Conservation (phyloP, 2,113 vertebrate species). For the Boulengeromyrus knoepffleri region DNA sequence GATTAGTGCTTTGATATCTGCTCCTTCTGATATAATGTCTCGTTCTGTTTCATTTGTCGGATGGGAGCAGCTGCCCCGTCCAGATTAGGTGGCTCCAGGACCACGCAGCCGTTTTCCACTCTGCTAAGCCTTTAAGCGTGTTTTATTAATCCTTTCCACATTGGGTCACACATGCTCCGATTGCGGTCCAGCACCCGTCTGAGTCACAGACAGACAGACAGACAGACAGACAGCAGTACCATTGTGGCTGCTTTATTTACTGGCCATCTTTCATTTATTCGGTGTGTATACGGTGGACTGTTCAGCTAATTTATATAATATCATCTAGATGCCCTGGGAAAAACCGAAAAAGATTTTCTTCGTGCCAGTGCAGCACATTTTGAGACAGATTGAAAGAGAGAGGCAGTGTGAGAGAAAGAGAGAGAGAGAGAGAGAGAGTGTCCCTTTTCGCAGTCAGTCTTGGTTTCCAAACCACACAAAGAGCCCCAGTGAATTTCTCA, state of each 20-base stretch:
- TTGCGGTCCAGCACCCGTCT: not conserved
- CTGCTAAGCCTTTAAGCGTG: slow-evolving; percentile 24
- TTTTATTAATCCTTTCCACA: slow-evolving; percentile 24
- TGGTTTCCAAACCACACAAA: not conserved
- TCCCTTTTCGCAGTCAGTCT: not conserved
- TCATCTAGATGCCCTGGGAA: not conserved
- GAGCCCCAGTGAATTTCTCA: not conserved
- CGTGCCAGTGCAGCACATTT: not conserved
- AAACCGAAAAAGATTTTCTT: not conserved
- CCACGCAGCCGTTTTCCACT: not conserved
- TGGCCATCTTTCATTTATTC: not conserved
- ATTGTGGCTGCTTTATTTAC: not conserved
- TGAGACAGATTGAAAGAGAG: not conserved
- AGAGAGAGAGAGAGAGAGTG: not conserved
- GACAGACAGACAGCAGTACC: not conserved
- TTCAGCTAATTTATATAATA: not conserved
- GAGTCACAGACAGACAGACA: not conserved
- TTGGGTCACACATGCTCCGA: slow-evolving; percentile 4
- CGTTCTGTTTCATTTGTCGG: slow-evolving; percentile 10
- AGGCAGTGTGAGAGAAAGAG: not conserved
- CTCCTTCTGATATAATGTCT: not conserved
- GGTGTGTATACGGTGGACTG: not conserved
- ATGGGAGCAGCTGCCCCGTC: slow-evolving; percentile 23
- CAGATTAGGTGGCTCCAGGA: slow-evolving; percentile 23
- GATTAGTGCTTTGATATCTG: not conserved